Evolutionary conservation across 2,888 invertebrate genomes (phyloP).

Genomic region (Tigriopus californicus): DNA sequence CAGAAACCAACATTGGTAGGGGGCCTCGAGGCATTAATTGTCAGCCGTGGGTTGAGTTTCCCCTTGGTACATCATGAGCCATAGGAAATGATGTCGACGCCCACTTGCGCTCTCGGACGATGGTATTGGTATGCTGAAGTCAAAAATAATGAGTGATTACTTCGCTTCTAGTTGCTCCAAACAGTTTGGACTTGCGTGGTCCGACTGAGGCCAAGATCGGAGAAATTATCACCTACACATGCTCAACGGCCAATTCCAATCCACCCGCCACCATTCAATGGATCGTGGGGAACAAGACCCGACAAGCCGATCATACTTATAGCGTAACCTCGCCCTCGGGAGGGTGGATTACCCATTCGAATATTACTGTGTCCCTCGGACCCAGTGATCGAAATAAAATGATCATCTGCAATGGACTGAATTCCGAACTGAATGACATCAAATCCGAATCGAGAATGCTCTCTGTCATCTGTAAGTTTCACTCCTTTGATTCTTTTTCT

Average conservation of each 20-base stretch:
- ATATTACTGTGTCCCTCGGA: conserved; percentile 61
- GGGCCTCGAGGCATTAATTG: no score
- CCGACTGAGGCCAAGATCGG: conserved; percentile 71
- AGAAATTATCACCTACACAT: conserved; percentile 68
- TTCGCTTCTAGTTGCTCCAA: conserved; percentile 55
- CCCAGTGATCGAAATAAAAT: conserved; percentile 57
- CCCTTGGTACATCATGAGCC: no score
- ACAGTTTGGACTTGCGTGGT: conserved; percentile 66
- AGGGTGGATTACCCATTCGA: conserved; percentile 77
- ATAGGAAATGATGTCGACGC: no score
- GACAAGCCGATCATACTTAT: background rate
- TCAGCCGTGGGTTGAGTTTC: no score
- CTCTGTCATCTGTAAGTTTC: conserved; percentile 72
- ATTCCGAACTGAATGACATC: conserved; percentile 67
- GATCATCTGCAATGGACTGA: conserved; percentile 76
- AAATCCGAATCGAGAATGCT: conserved; percentile 79
- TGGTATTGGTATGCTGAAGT: no score
- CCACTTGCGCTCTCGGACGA: no score
- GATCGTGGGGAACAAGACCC: conserved; percentile 24
- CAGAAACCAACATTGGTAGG: no score
- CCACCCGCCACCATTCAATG: conserved; percentile 30
- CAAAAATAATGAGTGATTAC: background rate
- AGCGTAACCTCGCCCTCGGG: conserved; percentile 33
- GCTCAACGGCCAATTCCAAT: conserved; percentile 68
- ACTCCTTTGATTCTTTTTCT: background rate